phyloP scores from a whole-genome alignment of 2,797 vertebrate species.

The Synaphobranchus kaupii region DNA sequence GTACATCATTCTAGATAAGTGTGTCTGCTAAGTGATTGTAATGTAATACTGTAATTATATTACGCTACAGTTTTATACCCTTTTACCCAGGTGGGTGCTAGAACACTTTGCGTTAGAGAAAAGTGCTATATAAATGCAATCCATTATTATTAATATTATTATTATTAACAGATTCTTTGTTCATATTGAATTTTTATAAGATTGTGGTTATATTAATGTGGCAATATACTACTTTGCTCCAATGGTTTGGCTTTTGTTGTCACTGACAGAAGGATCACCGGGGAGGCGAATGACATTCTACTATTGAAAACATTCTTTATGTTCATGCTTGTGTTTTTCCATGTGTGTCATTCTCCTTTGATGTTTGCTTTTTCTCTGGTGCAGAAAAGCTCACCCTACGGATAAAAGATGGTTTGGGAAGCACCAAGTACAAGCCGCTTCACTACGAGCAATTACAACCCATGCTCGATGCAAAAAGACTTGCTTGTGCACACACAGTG shows the following conservation, averaged over 20 bases:
- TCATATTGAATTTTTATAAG: neutral
- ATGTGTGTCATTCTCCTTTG: neutral
- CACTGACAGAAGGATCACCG: neutral
- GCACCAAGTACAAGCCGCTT: conserved; percentile 76
- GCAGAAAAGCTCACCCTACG: conserved; percentile 72
- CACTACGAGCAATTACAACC: conserved; percentile 79
- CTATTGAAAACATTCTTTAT: neutral
- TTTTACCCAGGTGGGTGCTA: neutral
- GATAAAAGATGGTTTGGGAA: conserved; percentile 72
- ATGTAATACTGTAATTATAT: neutral
- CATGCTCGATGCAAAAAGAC: conserved; percentile 77
- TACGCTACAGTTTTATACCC: neutral
- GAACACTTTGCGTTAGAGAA: neutral
- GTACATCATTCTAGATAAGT: neutral
- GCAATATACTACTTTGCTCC: neutral
- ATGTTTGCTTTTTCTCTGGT: conserved; percentile 27
- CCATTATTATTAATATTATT: neutral
- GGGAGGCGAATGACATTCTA: neutral
- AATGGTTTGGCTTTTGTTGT: conserved; percentile 14
- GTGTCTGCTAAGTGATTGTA: neutral
- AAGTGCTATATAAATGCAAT: neutral
- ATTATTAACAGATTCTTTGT: neutral
- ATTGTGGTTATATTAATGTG: neutral
- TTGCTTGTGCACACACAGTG: conserved; percentile 72
- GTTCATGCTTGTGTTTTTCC: neutral